These are phyloP conservation scores for Pontoporia blainvillei DNA, from an alignment of 2,113 vertebrate genomes.

Conservation along the genomic window DNA sequence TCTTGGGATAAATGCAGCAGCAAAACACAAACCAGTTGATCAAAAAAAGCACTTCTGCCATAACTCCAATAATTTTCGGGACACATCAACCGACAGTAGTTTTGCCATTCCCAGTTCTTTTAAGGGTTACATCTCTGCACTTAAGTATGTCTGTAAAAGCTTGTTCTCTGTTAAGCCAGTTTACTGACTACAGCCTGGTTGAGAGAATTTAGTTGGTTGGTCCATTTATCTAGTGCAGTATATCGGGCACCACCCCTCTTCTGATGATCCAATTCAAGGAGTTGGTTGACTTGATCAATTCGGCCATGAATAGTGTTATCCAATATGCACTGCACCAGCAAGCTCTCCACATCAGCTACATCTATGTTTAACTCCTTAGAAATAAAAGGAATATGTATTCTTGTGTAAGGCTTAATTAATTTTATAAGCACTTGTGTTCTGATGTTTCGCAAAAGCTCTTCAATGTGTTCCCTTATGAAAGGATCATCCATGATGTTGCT, in stretches of 20 bases:
- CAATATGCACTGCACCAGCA: too few relatives aligned
- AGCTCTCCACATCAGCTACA: too few relatives aligned
- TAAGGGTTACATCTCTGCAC: conserved; percentile 85
- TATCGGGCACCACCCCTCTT: conserved; percentile 98
- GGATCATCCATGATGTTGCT: conserved; percentile 99
- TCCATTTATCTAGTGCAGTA: conserved; percentile 99
- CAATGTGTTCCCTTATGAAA: conserved; percentile 99
- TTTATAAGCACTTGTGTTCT: too few relatives aligned
- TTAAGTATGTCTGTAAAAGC: conserved; percentile 80
- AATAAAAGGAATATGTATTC: too few relatives aligned
- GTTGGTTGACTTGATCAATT: conserved; percentile 96
- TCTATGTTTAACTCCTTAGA: too few relatives aligned
- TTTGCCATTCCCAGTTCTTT: conserved; percentile 88
- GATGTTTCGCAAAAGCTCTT: too few relatives aligned
- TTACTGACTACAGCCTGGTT: conserved; percentile 99
- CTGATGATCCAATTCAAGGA: conserved; percentile 99
- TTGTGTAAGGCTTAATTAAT: too few relatives aligned
- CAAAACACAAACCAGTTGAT: conserved; percentile 91
- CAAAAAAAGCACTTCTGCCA: conserved; percentile 89
- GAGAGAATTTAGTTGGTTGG: conserved; percentile 99
- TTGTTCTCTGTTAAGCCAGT: conserved; percentile 90
- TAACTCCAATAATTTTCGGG: conserved; percentile 87
- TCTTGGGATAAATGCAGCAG: conserved; percentile 91
- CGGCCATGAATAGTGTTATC: conserved; percentile 97
- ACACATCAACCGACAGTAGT: conserved; percentile 87